Percentiles rank a stretch among this genome's conserved stretches.
Evolutionary conservation across 2,888 invertebrate genomes (phyloP).

Genomic region (Sylvicola cinctus): DNA sequence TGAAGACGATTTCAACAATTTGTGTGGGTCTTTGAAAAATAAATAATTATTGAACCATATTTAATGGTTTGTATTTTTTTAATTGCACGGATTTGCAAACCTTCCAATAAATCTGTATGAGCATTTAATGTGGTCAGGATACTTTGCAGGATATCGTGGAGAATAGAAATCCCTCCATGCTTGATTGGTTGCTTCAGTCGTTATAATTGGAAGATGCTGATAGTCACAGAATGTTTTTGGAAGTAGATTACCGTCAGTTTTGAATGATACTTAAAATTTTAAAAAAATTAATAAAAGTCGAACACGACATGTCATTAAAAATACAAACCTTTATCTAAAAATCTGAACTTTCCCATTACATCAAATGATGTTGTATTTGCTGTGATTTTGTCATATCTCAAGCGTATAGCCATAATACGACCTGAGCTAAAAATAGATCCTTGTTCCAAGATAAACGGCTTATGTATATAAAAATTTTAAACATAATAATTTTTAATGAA

Average conservation of each 20-base stretch:
- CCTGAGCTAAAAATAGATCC: not conserved
- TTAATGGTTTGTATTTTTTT: no score
- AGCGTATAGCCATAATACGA: not conserved
- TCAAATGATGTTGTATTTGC: constrained; percentile 6
- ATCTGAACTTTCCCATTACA: no score
- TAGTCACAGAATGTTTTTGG: constrained; percentile 67
- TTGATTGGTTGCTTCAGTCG: constrained; percentile 11
- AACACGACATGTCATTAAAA: no score
- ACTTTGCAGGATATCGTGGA: constrained; percentile 87
- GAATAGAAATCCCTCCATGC: constrained; percentile 65
- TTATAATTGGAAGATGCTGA: constrained; percentile 68
- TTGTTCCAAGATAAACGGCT: no score
- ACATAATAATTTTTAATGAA: no score
- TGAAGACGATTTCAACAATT: constrained; percentile 55
- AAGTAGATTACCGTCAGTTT: constrained; percentile 57
- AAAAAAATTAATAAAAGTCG: no score
- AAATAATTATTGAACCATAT: not conserved
- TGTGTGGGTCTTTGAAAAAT: constrained; percentile 16
- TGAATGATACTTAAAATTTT: constrained; percentile 69
- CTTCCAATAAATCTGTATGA: constrained; percentile 76
- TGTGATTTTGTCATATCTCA: not conserved
- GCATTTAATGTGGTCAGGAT: constrained; percentile 80
- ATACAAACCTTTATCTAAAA: no score
- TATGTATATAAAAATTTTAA: no score
- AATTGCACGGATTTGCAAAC: no score